Conservation (phyloP, 1,140 invertebrate genomes). For the Batillaria attramentaria region DNA sequence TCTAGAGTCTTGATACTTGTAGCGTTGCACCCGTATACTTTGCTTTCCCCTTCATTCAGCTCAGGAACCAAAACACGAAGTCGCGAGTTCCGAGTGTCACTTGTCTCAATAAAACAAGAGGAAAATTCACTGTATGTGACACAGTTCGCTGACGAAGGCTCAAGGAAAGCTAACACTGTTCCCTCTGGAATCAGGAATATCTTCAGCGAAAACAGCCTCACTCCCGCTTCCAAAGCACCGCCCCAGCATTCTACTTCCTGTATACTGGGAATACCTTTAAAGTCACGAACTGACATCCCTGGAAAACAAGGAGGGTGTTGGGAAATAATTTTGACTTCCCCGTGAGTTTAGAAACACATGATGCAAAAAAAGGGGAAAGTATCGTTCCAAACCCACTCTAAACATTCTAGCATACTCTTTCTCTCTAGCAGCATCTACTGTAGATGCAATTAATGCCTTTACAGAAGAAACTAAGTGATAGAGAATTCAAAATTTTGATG, state of each 20-base stretch:
- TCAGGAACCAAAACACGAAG: constrained; percentile 10
- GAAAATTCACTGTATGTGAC: constrained; percentile 22
- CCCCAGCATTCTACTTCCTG: constrained; percentile 29
- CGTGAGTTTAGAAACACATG: no score
- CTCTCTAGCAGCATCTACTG: no score
- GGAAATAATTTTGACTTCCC: no score
- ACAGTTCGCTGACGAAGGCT: neutral
- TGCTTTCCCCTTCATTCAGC: constrained; percentile 10
- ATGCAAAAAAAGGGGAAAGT: no score
- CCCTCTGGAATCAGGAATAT: neutral
- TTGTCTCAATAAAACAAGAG: neutral
- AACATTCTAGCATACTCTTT: neutral
- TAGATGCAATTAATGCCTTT: no score
- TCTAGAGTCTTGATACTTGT: neutral
- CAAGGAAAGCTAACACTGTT: neutral
- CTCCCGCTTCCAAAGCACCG: neutral
- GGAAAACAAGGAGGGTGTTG: neutral
- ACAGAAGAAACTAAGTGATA: no score
- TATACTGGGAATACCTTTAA: constrained; percentile 17
- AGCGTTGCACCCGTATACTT: neutral
- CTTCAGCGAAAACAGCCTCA: constrained; percentile 6
- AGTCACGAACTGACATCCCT: constrained; percentile 23
- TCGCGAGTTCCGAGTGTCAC: neutral
- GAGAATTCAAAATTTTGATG: no score
- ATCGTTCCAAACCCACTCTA: no score